Conservation (phyloP, 2,888 invertebrate species). For the Agapostemon virescens region DNA sequence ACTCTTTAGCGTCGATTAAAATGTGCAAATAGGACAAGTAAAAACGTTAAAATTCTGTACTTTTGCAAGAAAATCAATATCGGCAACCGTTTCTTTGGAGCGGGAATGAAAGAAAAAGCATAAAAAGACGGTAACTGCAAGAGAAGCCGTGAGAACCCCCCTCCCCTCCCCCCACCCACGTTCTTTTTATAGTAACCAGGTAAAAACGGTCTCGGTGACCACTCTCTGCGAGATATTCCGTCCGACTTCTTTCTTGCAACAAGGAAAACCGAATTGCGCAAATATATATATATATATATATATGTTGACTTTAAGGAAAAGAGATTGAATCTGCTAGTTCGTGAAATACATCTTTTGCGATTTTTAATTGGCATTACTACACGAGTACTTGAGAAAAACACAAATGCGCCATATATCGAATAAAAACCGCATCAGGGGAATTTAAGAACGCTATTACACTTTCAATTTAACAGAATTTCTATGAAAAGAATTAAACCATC, state of each 20-base stretch:
- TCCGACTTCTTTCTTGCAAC: neutral
- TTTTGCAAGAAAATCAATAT: neutral
- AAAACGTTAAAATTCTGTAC: neutral
- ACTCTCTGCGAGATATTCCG: neutral
- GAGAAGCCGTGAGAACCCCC: neutral
- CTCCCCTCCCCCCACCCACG: neutral
- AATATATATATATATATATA: neutral
- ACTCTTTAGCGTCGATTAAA: neutral
- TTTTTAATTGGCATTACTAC: neutral
- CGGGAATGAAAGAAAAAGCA: neutral
- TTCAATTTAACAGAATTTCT: neutral
- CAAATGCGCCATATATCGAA: neutral
- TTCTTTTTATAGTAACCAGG: slow-evolving; percentile 7
- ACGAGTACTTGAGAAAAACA: neutral
- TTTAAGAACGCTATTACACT: neutral
- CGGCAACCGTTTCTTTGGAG: neutral
- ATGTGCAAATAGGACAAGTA: neutral
- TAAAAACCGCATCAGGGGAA: neutral
- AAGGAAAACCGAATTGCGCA: neutral
- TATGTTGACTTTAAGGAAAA: neutral
- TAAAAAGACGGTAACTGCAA: neutral
- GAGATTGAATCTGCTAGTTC: neutral
- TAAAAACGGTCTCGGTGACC: neutral
- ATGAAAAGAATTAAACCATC: neutral
- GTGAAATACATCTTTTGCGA: neutral